Evolutionary conservation across 2,113 vertebrate species (phyloP).

Genomic region (Parus major): DNA sequence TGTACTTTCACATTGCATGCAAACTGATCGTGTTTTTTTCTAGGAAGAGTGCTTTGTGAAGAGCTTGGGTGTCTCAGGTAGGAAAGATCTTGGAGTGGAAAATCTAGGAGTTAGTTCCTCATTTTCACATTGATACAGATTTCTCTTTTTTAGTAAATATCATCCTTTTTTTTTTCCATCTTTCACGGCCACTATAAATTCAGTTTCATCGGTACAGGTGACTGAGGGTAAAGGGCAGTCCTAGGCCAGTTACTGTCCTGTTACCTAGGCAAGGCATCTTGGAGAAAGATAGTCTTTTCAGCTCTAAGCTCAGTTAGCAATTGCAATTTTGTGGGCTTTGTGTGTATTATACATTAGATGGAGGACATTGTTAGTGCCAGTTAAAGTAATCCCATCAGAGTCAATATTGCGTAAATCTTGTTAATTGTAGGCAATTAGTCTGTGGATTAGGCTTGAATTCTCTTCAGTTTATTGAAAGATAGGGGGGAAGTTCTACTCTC

Average conservation of each 20-base stretch:
- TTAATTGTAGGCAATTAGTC: neutral
- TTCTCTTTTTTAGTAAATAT: neutral
- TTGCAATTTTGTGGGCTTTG: neutral
- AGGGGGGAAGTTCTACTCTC: neutral
- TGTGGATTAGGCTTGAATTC: neutral
- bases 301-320: neutral
- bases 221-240: neutral
- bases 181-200: neutral
- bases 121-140: neutral
- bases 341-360: neutral
- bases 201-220: neutral
- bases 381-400: neutral
- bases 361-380: neutral
- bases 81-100: neutral
- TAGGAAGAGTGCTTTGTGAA: neutral
- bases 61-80: neutral
- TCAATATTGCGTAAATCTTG: neutral
- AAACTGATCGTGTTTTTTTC: neutral
- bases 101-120: neutral
- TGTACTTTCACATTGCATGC: neutral
- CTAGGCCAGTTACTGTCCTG: neutral
- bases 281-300: neutral
- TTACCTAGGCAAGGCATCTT: neutral
- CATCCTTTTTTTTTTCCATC: neutral
- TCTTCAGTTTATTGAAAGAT: neutral